These are phyloP conservation scores for Phoxinus dragarum DNA, from an alignment of 2,797 vertebrate genomes.

Conservation along the genomic window DNA sequence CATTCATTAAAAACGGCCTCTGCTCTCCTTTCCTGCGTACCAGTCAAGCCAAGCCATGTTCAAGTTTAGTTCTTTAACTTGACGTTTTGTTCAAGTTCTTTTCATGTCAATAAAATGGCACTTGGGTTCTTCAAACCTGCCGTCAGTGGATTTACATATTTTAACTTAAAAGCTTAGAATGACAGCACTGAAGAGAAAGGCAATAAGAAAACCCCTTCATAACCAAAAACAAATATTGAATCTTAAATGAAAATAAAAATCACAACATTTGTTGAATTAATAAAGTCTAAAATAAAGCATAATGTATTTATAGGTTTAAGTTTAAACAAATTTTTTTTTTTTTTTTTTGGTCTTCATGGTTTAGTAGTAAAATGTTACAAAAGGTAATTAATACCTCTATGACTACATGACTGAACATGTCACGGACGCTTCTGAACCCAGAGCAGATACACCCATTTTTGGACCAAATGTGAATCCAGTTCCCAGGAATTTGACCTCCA, in stretches of 20 bases:
- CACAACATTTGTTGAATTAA: background rate
- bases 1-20: no score
- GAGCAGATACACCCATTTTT: fast-evolving
- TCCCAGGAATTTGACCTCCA: conserved; percentile 47
- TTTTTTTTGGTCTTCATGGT: background rate
- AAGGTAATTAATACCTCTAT: background rate
- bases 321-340: background rate
- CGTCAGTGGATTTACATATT: no score
- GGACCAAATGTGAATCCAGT: background rate
- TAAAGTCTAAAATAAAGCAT: background rate
- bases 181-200: background rate
- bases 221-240: background rate
- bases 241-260: background rate
- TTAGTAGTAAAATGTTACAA: background rate
- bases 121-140: no score
- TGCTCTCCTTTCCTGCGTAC: no score
- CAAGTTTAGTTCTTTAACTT: no score
- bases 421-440: conserved; percentile 8
- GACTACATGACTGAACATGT: conserved; percentile 9
- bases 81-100: no score
- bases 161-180: background rate
- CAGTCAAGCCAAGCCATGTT: no score
- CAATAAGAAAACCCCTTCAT: background rate
- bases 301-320: background rate
- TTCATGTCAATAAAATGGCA: no score